These are phyloP conservation scores for Drosophila neotestacea DNA, from an alignment of 2,888 invertebrate species.

Conservation along the genomic window DNA sequence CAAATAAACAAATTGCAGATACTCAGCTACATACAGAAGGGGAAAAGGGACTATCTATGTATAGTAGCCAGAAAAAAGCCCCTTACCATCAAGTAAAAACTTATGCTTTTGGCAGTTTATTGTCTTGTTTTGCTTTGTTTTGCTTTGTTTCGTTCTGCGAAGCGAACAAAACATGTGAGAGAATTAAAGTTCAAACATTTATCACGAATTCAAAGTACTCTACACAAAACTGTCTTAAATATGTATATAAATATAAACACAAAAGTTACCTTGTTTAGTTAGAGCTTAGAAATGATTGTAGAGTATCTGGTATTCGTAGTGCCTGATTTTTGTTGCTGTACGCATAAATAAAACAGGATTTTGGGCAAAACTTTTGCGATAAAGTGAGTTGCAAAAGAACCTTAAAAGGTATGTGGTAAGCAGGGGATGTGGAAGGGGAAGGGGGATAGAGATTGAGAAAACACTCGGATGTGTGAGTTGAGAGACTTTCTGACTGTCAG, in stretches of 20 bases:
- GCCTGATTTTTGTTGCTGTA: background rate
- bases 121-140: slow-evolving; percentile 70
- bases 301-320: background rate
- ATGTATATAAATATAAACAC: background rate
- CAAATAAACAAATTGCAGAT: slow-evolving; percentile 44
- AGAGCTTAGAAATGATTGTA: background rate
- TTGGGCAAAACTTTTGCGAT: slow-evolving; percentile 22
- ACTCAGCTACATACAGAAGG: slow-evolving; percentile 11
- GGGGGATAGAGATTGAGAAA: background rate
- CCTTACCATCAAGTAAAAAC: slow-evolving; percentile 45
- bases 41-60: background rate
- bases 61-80: background rate
- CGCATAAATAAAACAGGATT: slow-evolving; percentile 23
- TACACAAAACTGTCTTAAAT: background rate
- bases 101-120: slow-evolving; percentile 76
- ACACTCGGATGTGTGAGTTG: slow-evolving; percentile 2
- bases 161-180: slow-evolving; percentile 19
- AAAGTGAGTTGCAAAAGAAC: slow-evolving; percentile 19
- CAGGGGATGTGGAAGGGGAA: background rate
- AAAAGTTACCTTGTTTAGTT: background rate
- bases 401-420: slow-evolving; percentile 10
- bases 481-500: slow-evolving; percentile 14
- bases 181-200: background rate
- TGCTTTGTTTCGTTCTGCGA: slow-evolving; percentile 28
- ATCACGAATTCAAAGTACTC: background rate